Percentiles rank a stretch among this genome's conserved stretches.
phyloP scores from a whole-genome alignment of 2,888 invertebrate genomes.

The Xanthia togata region DNA sequence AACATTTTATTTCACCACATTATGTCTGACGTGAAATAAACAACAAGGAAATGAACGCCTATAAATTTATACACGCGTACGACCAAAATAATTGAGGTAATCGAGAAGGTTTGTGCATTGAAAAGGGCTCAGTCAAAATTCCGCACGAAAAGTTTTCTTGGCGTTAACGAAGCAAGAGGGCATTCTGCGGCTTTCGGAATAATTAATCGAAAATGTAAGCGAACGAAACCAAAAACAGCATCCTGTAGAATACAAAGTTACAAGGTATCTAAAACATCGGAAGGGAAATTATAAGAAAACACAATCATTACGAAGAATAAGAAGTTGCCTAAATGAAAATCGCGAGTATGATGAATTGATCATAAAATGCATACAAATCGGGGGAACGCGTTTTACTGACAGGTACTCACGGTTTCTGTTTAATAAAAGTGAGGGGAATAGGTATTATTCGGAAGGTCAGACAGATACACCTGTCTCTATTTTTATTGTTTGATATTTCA shows the following conservation, averaged over 20 bases:
- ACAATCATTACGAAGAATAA: constrained; percentile 9
- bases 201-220: constrained; percentile 50
- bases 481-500: constrained; percentile 8
- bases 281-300: constrained; percentile 17
- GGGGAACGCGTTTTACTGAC: neutral
- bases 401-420: neutral
- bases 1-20: constrained; percentile 47
- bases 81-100: constrained; percentile 35
- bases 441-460: constrained; percentile 7
- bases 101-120: constrained; percentile 46
- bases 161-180: constrained; percentile 54
- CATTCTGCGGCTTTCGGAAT: constrained; percentile 44
- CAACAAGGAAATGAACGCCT: constrained; percentile 7
- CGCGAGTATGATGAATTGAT: neutral
- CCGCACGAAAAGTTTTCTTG: constrained; percentile 47
- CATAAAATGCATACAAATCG: neutral
- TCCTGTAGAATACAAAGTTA: constrained; percentile 23
- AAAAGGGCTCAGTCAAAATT: constrained; percentile 55
- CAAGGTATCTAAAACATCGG: constrained; percentile 6
- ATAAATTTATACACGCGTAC: constrained; percentile 1
- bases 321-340: neutral
- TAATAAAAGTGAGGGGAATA: constrained; percentile 1
- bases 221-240: constrained; percentile 28
- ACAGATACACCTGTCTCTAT: no score
- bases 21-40: constrained; percentile 13